These are phyloP conservation scores for Pteropus rufus DNA, from an alignment of 2,797 vertebrate genomes.

Conservation along the genomic window DNA sequence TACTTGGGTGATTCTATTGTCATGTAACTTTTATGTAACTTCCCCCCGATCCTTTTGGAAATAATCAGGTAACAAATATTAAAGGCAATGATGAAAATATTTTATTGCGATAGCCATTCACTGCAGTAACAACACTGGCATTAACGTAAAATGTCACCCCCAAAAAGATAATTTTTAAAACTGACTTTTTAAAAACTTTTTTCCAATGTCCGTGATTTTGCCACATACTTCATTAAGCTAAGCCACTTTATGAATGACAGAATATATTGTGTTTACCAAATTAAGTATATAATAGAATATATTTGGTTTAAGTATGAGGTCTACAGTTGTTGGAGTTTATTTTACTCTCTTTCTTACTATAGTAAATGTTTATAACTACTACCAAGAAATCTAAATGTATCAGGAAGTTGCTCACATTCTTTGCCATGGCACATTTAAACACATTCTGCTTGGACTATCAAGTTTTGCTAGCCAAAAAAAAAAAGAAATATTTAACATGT, in stretches of 20 bases:
- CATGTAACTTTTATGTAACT: not conserved
- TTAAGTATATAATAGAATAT: not conserved
- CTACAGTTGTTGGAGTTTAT: not conserved
- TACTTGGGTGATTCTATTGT: not conserved
- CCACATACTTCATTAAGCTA: slow-evolving; percentile 16
- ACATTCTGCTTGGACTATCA: not conserved
- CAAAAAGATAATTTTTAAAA: not conserved
- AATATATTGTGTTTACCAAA: not conserved
- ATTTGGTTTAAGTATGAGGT: not conserved
- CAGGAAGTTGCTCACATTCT: not conserved
- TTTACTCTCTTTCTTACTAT: not conserved
- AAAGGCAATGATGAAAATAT: not conserved
- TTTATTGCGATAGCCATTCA: not conserved
- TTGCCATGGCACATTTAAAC: slow-evolving; percentile 9
- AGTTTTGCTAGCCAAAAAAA: slow-evolving; percentile 27
- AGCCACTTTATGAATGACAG: not conserved
- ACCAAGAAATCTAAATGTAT: not conserved
- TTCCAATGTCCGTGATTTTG: not conserved
- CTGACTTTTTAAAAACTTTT: not conserved
- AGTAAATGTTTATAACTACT: not conserved
- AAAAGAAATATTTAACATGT: not conserved
- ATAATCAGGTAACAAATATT: not conserved
- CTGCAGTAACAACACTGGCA: not conserved
- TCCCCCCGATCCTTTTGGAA: not conserved
- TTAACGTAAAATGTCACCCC: not conserved